Base-by-base conservation (phyloP, 2,888 invertebrate genomes). In the Diplolepis rosae region DNA sequence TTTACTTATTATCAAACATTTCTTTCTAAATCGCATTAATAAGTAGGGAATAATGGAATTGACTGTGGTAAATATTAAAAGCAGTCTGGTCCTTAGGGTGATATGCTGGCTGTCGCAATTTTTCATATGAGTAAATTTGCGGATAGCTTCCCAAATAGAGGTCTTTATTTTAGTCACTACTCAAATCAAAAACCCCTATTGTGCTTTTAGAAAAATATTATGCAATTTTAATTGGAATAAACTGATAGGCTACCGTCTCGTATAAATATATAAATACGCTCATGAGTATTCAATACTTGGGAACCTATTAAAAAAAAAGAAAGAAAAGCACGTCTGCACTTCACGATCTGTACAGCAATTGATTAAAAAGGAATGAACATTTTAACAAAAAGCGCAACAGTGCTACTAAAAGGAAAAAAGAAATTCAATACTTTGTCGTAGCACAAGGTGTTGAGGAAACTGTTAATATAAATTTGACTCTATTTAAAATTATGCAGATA, bases 131-230 rank as follows among this genome's bases (percentile, higher is more conserved):
- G 3, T 68, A 56, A 70, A 35, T 54, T 52, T 56, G 65, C 9
- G 18, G 18, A 18, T 45, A 18, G n/a, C 39, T 42, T 6, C n/a
- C 39, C 4, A n/a, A n/a, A n/a, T n/a, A 42, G 39, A n/a, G 39
- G 9, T 42, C n/a, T 42, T 42, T 1, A 1, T n/a, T 39, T 39
- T 22, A 45, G 18, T 22, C 18, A 22, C 7, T 45, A 18, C 45
- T 2, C 18, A 45, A 18, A 15, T 71, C 42, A 70, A 70, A 73
- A 48, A 27, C 75, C 66, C 76, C 52, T 56, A 24, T 67, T 50
- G 39, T 48, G 68, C 70, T 45, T 72, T 82, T 83, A 82, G 80
- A 84, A 83, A 83, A 84, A 84, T 83, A 84, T 82, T 79, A 80
- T 81, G 83, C 76, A 78, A 82, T 80, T 83, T 80, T 65, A 72